phyloP scores from a whole-genome alignment of 1,140 invertebrate species.

The Thalassaphorura encarpata region DNA sequence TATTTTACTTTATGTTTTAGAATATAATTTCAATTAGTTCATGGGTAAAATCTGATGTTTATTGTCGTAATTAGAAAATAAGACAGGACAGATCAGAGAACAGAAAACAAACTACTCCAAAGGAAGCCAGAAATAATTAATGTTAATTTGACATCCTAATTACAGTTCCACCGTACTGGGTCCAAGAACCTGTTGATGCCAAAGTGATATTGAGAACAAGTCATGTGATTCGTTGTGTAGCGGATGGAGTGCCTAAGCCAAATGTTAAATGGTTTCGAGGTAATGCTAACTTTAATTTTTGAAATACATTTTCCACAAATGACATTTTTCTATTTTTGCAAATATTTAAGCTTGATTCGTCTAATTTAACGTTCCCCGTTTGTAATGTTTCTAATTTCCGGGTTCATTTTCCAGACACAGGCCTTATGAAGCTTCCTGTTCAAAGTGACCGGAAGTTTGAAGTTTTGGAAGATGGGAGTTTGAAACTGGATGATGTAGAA shows the following conservation, averaged over 20 bases:
- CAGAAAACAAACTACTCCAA: too few relatives aligned
- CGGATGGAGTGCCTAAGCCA: conserved; percentile 24
- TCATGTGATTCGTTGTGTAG: conserved; percentile 14
- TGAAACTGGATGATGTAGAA: conserved; percentile 16
- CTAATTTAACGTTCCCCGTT: too few relatives aligned
- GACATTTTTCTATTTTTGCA: background rate
- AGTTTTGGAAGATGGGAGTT: conserved; percentile 14
- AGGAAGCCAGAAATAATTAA: too few relatives aligned
- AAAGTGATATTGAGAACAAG: conserved; percentile 39
- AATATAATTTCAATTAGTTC: too few relatives aligned
- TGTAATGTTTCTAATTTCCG: background rate
- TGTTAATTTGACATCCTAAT: conserved; percentile 3
- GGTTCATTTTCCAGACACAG: conserved; percentile 1
- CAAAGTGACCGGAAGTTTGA: conserved; percentile 17
- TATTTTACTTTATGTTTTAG: too few relatives aligned
- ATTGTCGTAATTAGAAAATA: too few relatives aligned
- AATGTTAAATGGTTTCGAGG: conserved; percentile 27
- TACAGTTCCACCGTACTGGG: conserved; percentile 47
- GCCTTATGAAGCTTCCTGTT: conserved; percentile 9
- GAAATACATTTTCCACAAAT: too few relatives aligned
- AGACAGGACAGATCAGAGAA: too few relatives aligned
- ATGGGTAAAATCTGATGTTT: too few relatives aligned
- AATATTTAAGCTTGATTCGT: too few relatives aligned
- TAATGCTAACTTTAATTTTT: background rate
- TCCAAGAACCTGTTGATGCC: conserved; percentile 42